phyloP scores from a whole-genome alignment of 2,797 vertebrate species.

The Onychomys arenicola region DNA sequence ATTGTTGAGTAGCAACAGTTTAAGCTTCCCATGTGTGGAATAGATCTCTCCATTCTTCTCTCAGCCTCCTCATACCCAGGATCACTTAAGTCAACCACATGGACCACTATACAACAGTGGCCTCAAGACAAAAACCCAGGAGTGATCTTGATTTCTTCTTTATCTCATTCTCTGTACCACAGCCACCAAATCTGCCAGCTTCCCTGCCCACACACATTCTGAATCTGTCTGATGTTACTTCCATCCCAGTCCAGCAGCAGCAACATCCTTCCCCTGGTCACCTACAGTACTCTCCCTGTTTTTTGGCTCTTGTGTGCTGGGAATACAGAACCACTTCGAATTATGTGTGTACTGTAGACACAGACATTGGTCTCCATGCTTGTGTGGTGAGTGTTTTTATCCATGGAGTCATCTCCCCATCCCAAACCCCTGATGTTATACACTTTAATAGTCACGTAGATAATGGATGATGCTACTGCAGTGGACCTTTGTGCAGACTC shows the following conservation, averaged over 20 bases:
- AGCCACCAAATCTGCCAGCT: background rate
- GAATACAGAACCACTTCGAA: background rate
- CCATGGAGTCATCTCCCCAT: background rate
- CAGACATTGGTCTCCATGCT: background rate
- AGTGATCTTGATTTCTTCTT: background rate
- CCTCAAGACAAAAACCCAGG: background rate
- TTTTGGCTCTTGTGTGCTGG: background rate
- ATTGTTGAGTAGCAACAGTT: conserved; percentile 1
- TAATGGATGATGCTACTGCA: background rate
- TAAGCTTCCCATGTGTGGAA: background rate
- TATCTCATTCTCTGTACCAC: background rate
- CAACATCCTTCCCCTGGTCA: background rate
- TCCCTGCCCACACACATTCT: background rate
- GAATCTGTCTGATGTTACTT: background rate
- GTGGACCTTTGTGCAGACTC: background rate
- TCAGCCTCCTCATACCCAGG: background rate
- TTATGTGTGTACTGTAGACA: background rate
- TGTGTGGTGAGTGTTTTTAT: background rate
- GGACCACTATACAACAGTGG: no score
- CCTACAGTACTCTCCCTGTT: background rate
- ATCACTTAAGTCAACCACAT: background rate
- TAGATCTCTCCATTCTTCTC: background rate
- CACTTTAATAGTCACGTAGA: background rate
- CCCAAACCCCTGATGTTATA: no score
- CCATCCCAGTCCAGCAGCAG: background rate